Evolutionary conservation across 2,113 vertebrate species (phyloP).

Genomic region (Syngnathoides biaculeatus): DNA sequence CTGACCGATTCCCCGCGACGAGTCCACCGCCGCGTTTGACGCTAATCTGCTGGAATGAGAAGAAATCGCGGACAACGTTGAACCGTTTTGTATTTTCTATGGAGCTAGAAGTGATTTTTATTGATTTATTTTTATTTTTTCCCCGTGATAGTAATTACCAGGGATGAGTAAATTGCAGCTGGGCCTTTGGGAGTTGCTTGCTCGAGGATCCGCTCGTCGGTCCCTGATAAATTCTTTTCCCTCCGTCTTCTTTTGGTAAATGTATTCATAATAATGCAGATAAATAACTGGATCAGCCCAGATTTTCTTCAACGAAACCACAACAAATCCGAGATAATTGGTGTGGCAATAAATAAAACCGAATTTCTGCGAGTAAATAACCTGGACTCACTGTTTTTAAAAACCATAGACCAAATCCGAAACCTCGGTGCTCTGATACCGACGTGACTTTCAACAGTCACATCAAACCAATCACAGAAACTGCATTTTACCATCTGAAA

Average conservation of each 20-base stretch:
- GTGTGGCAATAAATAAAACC: no score
- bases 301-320: no score
- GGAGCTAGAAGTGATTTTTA: slow-evolving; percentile 33
- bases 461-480: no score
- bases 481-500: no score
- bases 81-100: slow-evolving; percentile 32
- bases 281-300: no score
- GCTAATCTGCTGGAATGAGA: slow-evolving; percentile 63
- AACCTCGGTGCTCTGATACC: no score
- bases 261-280: slow-evolving; percentile 6
- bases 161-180: slow-evolving; percentile 31
- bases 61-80: slow-evolving; percentile 35
- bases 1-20: slow-evolving; percentile 34
- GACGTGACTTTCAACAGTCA: no score
- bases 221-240: slow-evolving; percentile 16
- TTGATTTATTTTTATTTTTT: slow-evolving; percentile 3
- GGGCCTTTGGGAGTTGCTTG: slow-evolving; percentile 5
- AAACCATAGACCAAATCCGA: no score
- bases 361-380: no score
- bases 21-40: slow-evolving; percentile 48
- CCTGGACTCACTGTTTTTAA: no score
- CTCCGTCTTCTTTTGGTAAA: not conserved
- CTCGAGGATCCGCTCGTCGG: slow-evolving; percentile 8
- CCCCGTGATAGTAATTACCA: slow-evolving; percentile 35
- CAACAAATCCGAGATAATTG: no score